phyloP scores from a whole-genome alignment of 2,888 invertebrate species.

The Merodon equestris region DNA sequence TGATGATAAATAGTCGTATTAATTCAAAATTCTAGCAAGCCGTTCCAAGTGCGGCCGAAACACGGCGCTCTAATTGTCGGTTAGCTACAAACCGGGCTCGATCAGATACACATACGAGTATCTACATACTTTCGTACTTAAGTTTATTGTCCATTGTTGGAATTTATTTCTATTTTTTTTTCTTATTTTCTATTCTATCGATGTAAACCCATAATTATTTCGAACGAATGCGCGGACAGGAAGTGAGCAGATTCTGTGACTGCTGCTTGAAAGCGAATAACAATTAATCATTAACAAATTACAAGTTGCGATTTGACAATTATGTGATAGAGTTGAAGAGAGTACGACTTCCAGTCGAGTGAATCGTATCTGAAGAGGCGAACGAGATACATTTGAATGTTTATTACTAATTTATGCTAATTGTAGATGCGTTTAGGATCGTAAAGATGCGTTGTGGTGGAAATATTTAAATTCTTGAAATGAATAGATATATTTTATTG shows the following conservation, averaged over 20 bases:
- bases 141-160: constrained; percentile 22
- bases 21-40: constrained; percentile 41
- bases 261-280: constrained; percentile 25
- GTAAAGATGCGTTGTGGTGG: constrained; percentile 62
- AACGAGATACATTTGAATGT: constrained; percentile 53
- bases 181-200: neutral
- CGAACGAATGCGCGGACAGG: constrained; percentile 65
- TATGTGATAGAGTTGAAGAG: constrained; percentile 26
- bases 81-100: constrained; percentile 11
- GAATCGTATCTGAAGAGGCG: constrained; percentile 31
- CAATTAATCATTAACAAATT: constrained; percentile 68
- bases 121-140: too few species aligned
- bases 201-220: constrained; percentile 60
- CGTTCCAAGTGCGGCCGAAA: neutral
- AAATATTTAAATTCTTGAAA: constrained; percentile 62
- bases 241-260: constrained; percentile 56
- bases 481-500: constrained; percentile 54
- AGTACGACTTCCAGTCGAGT: constrained; percentile 51
- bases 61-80: constrained; percentile 53
- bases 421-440: constrained; percentile 65
- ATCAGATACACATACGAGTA: neutral
- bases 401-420: constrained; percentile 68
- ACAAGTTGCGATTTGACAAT: constrained; percentile 65
- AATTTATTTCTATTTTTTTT: too few species aligned
- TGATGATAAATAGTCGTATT: constrained; percentile 68